phyloP scores from a whole-genome alignment of 2,797 vertebrate genomes.

The Benthosema pterotum region DNA sequence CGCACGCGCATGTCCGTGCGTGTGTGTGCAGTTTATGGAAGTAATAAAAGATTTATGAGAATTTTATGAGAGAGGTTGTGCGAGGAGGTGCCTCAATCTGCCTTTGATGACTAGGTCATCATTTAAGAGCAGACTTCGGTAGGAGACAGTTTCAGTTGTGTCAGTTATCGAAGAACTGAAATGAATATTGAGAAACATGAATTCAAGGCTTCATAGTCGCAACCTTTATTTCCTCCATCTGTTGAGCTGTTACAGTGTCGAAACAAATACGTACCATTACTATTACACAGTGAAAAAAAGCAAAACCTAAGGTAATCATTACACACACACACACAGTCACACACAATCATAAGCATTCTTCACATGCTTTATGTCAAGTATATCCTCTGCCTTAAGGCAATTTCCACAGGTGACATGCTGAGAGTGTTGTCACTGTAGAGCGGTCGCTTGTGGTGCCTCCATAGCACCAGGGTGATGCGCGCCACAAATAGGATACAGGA shows the following conservation, averaged over 20 bases:
- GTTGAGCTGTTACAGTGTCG: no score
- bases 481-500: constrained; percentile 50
- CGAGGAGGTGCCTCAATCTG: no score
- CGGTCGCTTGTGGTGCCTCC: constrained; percentile 61
- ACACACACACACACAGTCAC: background rate
- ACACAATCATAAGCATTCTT: background rate
- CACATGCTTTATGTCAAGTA: constrained; percentile 51
- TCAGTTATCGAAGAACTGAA: no score
- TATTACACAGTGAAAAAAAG: background rate
- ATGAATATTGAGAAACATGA: no score
- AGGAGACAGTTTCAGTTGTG: no score
- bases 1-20: background rate
- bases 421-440: constrained; percentile 51
- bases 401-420: constrained; percentile 65
- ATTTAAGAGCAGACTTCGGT: no score
- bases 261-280: background rate
- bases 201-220: no score
- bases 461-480: constrained; percentile 52
- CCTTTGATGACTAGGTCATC: no score
- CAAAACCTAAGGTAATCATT: background rate
- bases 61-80: no score
- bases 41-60: no score
- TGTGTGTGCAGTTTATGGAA: background rate
- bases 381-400: constrained; percentile 58
- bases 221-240: no score